A percentile compares a stretch with the other conserved stretches of the same genome.
phyloP scores from a whole-genome alignment of 1,140 invertebrate genomes.

The Penaeus japonicus region DNA sequence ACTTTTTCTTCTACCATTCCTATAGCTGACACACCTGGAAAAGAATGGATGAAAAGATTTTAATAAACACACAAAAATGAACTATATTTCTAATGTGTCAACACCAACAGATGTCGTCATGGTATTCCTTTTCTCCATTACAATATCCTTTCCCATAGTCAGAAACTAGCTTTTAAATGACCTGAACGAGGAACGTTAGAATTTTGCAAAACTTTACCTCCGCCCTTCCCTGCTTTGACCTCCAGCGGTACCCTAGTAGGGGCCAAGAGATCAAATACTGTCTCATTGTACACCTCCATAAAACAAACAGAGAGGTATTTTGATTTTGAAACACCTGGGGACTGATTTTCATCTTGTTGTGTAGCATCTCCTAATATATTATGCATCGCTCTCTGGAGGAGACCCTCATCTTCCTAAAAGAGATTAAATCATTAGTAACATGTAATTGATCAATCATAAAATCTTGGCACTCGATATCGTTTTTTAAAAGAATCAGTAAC shows the following conservation, averaged over 20 bases:
- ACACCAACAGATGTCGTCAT: neutral
- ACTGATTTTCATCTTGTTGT: neutral
- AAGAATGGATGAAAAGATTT: neutral
- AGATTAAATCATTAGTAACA: neutral
- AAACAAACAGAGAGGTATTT: slow-evolving; percentile 8
- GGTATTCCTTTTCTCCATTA: neutral
- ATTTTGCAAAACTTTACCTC: slow-evolving; percentile 13
- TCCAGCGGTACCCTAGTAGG: slow-evolving; percentile 12
- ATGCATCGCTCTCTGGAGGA: slow-evolving; percentile 39
- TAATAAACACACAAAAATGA: neutral
- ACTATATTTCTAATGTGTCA: neutral
- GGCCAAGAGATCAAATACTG: slow-evolving; percentile 34
- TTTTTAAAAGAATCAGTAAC: neutral
- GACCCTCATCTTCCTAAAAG: slow-evolving; percentile 31
- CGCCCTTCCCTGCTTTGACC: slow-evolving; percentile 10
- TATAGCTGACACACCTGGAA: slow-evolving; percentile 35
- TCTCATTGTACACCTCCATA: slow-evolving; percentile 51
- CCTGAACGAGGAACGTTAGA: neutral
- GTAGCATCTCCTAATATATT: neutral
- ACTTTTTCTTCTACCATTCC: slow-evolving; percentile 34
- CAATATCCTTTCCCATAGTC: neutral
- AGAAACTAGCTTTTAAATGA: neutral
- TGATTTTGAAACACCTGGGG: neutral
- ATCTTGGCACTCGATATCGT: neutral
- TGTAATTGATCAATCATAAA: neutral